Percentiles rank a stretch among this genome's conserved stretches.
Conservation (phyloP, 2,888 invertebrate species). For the Laspeyria flexula region DNA sequence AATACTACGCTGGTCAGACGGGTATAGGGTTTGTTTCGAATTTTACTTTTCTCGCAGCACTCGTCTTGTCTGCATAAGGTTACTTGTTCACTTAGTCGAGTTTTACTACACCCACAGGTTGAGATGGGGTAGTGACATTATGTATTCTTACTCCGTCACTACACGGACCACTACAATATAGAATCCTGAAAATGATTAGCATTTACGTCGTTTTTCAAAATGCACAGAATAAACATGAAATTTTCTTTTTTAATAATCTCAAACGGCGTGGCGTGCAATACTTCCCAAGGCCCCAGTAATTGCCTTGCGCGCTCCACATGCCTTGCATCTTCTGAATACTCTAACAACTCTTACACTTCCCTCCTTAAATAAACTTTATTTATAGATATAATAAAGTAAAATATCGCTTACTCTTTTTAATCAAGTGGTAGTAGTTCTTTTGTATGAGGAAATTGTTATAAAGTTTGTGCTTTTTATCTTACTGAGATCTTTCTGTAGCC, state of each 20-base stretch:
- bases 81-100: too few relatives aligned
- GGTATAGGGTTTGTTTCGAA: too few relatives aligned
- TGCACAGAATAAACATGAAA: neutral
- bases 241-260: neutral
- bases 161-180: too few relatives aligned
- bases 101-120: too few relatives aligned
- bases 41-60: too few relatives aligned
- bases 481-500: too few relatives aligned
- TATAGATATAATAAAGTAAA: conserved; percentile 30
- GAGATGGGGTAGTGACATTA: too few relatives aligned
- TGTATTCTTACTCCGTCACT: too few relatives aligned
- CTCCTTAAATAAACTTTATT: conserved; percentile 27
- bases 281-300: conserved; percentile 5
- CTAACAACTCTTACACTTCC: conserved; percentile 15
- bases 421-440: conserved; percentile 13
- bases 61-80: too few relatives aligned
- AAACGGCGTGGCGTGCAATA: neutral
- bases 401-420: conserved; percentile 21
- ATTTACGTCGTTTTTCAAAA: too few relatives aligned
- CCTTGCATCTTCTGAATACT: conserved; percentile 8
- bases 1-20: too few relatives aligned
- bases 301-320: conserved; percentile 3
- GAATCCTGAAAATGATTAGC: too few relatives aligned
- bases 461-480: neutral
- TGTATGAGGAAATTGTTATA: neutral